These are phyloP conservation scores for Tachysurus fulvidraco DNA, from an alignment of 2,113 vertebrate species.

Conservation along the genomic window DNA sequence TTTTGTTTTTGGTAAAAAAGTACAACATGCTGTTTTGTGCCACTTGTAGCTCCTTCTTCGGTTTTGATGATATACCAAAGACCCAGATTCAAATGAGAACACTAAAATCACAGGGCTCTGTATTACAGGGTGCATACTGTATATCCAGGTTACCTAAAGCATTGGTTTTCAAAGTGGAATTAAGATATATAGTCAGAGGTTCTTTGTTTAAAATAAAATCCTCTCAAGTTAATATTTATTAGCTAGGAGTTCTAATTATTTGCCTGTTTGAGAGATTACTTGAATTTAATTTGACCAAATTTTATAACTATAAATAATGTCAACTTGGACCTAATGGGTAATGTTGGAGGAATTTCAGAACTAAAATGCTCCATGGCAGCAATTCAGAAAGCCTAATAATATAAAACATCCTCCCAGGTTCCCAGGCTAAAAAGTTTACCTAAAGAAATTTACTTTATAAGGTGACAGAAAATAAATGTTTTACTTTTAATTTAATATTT, in stretches of 20 bases:
- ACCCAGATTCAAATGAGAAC: background rate
- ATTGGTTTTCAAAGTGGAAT: background rate
- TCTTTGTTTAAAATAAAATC: background rate
- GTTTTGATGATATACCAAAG: background rate
- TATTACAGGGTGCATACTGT: background rate
- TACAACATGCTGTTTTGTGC: background rate
- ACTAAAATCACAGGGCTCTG: constrained; percentile 1
- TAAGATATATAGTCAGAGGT: background rate
- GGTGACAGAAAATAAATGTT: background rate
- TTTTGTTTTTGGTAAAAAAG: background rate
- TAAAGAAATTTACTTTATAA: background rate
- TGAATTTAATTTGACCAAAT: background rate
- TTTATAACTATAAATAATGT: background rate
- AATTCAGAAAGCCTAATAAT: background rate
- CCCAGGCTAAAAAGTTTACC: background rate
- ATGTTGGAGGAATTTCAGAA: background rate
- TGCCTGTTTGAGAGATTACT: background rate
- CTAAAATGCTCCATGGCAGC: background rate
- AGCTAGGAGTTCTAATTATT: background rate
- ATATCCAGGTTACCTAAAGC: background rate
- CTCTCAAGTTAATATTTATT: background rate
- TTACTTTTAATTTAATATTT: background rate
- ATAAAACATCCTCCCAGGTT: background rate
- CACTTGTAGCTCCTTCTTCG: constrained; percentile 38
- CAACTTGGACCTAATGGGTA: background rate